Evolutionary conservation across 2,113 vertebrate genomes (phyloP), one percentile per base, ranked within the genome.

Genomic region (Plecotus auritus): DNA sequence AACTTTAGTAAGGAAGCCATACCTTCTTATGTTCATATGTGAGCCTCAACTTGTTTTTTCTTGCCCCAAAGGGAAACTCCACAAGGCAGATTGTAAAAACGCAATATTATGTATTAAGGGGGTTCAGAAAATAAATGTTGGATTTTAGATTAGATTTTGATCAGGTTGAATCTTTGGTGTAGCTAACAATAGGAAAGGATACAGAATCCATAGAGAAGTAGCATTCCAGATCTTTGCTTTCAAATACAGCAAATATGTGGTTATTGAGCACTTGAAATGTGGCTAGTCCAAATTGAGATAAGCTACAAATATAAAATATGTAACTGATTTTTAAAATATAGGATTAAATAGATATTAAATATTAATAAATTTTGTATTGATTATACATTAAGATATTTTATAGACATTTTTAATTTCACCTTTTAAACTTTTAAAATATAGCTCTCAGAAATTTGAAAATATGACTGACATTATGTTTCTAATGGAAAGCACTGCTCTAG

Each of bases 131-230:
- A 49, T 40, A 82, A 91, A 95, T 83, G 17, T 51, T 72, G n/a
- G 13, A 37, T 77, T 95, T 90, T 85, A 76, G n/a, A 82, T 90
- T 93, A 80, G 77, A 80, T 69, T 94, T 47, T 92, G 51, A 67
- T 82, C 23, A 42, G 4, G 20, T 89, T 72, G 32, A 1, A 5
- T 42, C 56, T 73, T 42, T 23, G 45, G 37, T 30, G 40, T 32
- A 70, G 17, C 47, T 93, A 86, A 74, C 35, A 30, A 78, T 80
- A 80, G 12, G n/a, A 77, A 87, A 1, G 20, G 5, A 92, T 77
- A 47, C n/a, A 56, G 26, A 93, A 32, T 73, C 66, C n/a, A 73
- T 20, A 49, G 69, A 61, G 16, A 49, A 91, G n/a, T 11, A 72
- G 9, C 16, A 32, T 49, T 87, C n/a, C 9, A 88, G 5, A 51